Evolutionary conservation across 1,140 invertebrate genomes (phyloP).

Genomic region (Apis laboriosa): DNA sequence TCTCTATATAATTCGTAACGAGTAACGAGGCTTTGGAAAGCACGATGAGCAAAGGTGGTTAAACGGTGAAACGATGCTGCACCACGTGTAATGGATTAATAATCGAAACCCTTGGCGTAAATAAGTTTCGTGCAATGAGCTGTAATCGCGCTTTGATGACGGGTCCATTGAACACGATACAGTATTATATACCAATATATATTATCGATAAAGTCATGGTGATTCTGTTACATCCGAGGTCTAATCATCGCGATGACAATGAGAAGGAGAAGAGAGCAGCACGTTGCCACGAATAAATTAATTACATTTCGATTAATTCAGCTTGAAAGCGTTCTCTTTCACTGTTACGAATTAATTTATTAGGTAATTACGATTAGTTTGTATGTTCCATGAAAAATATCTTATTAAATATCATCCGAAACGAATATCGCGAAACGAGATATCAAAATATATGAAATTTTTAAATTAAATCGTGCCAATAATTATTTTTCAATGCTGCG

Average conservation of each 20-base stretch:
- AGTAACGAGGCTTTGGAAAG: background rate
- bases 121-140: background rate
- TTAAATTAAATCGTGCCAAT: no score
- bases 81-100: conserved; percentile 22
- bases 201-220: background rate
- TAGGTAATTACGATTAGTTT: no score
- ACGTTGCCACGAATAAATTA: no score
- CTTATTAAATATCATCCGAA: no score
- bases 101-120: background rate
- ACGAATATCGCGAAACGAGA: no score
- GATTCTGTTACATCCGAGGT: background rate
- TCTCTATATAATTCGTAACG: background rate
- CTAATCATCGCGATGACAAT: background rate
- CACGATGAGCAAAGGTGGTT: background rate
- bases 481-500: no score
- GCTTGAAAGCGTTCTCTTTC: no score
- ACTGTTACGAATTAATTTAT: no score
- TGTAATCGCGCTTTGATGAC: background rate
- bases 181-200: background rate
- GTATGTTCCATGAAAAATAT: no score
- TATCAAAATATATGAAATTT: no score
- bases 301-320: no score
- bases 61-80: background rate
- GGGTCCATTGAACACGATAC: background rate
- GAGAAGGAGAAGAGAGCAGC: background rate